Evolutionary conservation across 2,113 vertebrate genomes (phyloP).

Genomic region (Trichomycterus rosablanca): DNA sequence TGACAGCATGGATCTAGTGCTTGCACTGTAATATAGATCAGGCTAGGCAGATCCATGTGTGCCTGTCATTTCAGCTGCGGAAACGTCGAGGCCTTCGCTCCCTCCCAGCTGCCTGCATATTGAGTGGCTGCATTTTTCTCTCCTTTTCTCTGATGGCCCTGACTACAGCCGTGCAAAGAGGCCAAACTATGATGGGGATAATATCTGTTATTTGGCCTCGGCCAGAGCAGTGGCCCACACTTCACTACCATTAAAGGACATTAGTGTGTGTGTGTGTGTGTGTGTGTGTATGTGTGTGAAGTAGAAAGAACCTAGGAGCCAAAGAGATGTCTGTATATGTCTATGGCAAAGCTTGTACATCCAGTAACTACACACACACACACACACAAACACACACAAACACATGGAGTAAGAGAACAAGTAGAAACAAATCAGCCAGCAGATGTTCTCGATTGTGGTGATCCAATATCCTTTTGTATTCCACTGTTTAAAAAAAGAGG

Average conservation of each 20-base stretch:
- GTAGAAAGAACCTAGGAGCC: background rate
- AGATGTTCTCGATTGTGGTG: constrained; percentile 55
- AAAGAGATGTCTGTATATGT: background rate
- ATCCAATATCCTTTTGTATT: constrained; percentile 48
- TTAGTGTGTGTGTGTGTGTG: constrained; percentile 38
- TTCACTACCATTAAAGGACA: constrained; percentile 44
- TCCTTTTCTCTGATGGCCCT: constrained; percentile 32
- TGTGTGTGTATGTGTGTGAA: constrained; percentile 11
- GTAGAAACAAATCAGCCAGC: constrained; percentile 38
- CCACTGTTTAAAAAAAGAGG: constrained; percentile 39
- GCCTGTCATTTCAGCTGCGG: constrained; percentile 29
- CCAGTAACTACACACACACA: constrained; percentile 4
- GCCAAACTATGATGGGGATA: constrained; percentile 47
- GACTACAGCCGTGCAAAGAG: constrained; percentile 34
- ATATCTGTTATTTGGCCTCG: constrained; percentile 47
- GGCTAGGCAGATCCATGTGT: constrained; percentile 23
- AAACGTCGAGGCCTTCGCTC: constrained; percentile 29
- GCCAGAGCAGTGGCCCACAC: constrained; percentile 34
- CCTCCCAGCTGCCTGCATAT: constrained; percentile 26
- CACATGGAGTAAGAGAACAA: constrained; percentile 24
- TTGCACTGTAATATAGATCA: constrained; percentile 39
- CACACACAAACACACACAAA: constrained; percentile 11
- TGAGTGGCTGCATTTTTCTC: constrained; percentile 37
- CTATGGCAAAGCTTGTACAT: constrained; percentile 10
- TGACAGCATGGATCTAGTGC: constrained; percentile 29